phyloP scores from a whole-genome alignment of 2,113 vertebrate species.

The Scartelaos histophorus region DNA sequence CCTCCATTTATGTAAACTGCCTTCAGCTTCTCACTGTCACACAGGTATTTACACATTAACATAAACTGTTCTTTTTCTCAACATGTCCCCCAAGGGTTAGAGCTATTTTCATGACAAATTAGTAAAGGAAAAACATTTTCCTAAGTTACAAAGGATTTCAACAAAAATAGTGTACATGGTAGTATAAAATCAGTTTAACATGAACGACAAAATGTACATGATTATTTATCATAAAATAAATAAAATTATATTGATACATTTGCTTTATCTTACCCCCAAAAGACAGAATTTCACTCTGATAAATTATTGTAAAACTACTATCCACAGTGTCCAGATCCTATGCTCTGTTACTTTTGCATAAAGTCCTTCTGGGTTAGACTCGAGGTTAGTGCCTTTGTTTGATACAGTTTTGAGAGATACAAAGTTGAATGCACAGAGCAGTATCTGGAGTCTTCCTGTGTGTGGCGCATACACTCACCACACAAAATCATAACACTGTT shows the following conservation, averaged over 20 bases:
- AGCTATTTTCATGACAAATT: slow-evolving; percentile 39
- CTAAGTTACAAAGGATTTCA: slow-evolving; percentile 38
- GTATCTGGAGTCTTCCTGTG: slow-evolving; percentile 41
- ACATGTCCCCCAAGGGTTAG: slow-evolving; percentile 36
- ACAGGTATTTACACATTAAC: slow-evolving; percentile 52
- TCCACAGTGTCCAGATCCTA: slow-evolving; percentile 55
- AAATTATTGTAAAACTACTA: slow-evolving; percentile 47
- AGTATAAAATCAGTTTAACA: slow-evolving; percentile 41
- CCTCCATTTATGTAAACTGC: slow-evolving; percentile 16
- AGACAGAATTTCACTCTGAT: slow-evolving; percentile 40
- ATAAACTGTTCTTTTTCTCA: slow-evolving; percentile 41
- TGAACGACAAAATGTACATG: slow-evolving; percentile 35
- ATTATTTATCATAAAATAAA: slow-evolving; percentile 49
- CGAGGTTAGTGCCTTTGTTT: slow-evolving; percentile 29
- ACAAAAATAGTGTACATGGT: slow-evolving; percentile 45
- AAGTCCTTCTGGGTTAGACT: slow-evolving; percentile 20
- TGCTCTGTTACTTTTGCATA: slow-evolving; percentile 18
- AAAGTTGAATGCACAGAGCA: slow-evolving; percentile 37
- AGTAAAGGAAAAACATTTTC: slow-evolving; percentile 21
- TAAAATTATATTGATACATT: slow-evolving; percentile 37
- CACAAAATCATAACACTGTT: slow-evolving; percentile 47
- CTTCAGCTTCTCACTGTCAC: slow-evolving; percentile 31
- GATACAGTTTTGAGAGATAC: slow-evolving; percentile 41
- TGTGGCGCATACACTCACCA: slow-evolving; percentile 33
- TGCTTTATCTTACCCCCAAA: slow-evolving; percentile 51